A percentile compares a stretch with the other conserved stretches of the same genome.
Conservation (phyloP, 1,140 invertebrate genomes). For the Penaeus japonicus region DNA sequence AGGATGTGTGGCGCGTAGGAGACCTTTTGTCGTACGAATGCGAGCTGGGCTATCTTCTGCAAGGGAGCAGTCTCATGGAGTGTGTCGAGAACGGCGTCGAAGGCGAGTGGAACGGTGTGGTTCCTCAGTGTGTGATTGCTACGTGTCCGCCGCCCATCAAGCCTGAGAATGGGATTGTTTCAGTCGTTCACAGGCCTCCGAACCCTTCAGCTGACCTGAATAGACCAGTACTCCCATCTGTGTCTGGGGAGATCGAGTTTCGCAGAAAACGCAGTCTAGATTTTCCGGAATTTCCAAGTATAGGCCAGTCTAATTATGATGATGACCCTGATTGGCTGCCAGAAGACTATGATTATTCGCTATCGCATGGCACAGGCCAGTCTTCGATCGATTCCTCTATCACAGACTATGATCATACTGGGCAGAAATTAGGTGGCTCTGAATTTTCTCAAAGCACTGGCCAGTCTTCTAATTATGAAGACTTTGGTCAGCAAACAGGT, state of each 20-base stretch:
- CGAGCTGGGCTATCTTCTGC: slow-evolving; percentile 34
- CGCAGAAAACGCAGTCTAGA: slow-evolving; percentile 14
- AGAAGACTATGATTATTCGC: no score
- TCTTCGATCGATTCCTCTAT: neutral
- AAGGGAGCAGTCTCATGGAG: neutral
- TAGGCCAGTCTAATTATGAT: neutral
- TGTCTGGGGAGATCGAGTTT: neutral
- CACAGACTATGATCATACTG: neutral
- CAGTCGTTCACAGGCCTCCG: neutral
- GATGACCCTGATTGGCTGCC: neutral
- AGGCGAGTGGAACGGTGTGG: slow-evolving; percentile 2
- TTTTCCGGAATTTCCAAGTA: neutral
- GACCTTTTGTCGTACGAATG: slow-evolving; percentile 40
- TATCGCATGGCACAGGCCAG: no score
- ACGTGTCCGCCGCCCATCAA: slow-evolving; percentile 19
- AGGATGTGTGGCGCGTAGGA: slow-evolving; percentile 53
- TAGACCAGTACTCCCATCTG: neutral
- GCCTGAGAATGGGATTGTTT: slow-evolving; percentile 25
- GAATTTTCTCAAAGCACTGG: neutral
- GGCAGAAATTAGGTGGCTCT: slow-evolving; percentile 14
- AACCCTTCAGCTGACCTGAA: neutral
- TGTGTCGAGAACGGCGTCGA: slow-evolving; percentile 17
- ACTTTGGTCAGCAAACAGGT: slow-evolving; percentile 25
- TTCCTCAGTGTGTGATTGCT: neutral
- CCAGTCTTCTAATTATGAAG: slow-evolving; percentile 33